phyloP scores from a whole-genome alignment of 2,797 vertebrate species.

The Heteromormyrus szaboi region DNA sequence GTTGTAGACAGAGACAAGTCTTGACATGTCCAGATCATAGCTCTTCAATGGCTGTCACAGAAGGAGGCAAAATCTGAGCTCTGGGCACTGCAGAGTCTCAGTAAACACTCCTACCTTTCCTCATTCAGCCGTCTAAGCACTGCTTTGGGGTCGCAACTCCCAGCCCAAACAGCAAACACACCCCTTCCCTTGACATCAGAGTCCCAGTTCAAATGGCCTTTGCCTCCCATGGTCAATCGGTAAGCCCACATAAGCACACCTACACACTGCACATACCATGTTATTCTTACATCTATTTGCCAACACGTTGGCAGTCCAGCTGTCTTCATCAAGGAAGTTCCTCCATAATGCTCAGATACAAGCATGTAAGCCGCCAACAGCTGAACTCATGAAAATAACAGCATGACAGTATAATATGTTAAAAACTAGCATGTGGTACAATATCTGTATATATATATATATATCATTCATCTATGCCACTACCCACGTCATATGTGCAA shows the following conservation, averaged over 20 bases:
- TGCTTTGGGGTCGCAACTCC: background rate
- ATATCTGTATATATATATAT: too few species aligned
- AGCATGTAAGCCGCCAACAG: background rate
- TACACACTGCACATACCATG: background rate
- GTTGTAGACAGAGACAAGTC: constrained; percentile 41
- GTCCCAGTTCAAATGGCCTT: background rate
- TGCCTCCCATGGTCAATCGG: background rate
- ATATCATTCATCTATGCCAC: too few species aligned
- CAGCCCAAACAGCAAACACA: background rate
- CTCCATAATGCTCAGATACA: background rate
- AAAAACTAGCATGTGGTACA: background rate
- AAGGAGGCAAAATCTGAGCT: background rate
- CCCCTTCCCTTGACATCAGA: background rate
- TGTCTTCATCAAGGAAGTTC: background rate
- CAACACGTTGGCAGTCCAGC: background rate
- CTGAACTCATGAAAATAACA: background rate
- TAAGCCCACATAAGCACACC: background rate
- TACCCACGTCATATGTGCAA: too few species aligned
- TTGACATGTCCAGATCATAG: constrained; percentile 51
- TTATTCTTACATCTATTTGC: background rate
- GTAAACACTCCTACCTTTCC: background rate
- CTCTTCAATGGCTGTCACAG: constrained; percentile 40
- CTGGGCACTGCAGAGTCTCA: background rate
- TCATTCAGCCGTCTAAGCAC: background rate
- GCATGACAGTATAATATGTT: background rate